A percentile compares a stretch with the other conserved stretches of the same genome.
Evolutionary conservation across 2,797 vertebrate species (phyloP).

Genomic region (Linurgus olivaceus): DNA sequence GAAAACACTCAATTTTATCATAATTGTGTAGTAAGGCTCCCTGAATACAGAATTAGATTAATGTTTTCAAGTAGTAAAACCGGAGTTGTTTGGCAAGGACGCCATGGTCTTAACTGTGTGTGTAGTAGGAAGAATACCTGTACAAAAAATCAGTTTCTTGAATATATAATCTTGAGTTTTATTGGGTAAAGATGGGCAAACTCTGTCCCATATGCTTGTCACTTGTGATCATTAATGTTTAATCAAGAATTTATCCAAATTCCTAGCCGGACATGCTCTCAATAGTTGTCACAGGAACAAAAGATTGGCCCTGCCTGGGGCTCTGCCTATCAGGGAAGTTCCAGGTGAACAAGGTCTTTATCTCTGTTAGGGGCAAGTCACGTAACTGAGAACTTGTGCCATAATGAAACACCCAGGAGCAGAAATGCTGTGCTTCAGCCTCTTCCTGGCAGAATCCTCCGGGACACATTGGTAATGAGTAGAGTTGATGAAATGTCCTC

Average conservation of each 20-base stretch:
- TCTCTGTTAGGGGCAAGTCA: neutral
- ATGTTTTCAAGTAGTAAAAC: constrained; percentile 30
- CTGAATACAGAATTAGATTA: neutral
- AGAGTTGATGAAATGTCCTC: neutral
- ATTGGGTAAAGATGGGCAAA: neutral
- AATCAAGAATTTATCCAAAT: neutral
- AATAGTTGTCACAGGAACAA: neutral
- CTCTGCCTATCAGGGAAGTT: neutral
- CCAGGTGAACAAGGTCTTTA: neutral
- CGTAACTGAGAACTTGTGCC: neutral
- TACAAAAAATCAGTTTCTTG: neutral
- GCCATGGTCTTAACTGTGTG: neutral
- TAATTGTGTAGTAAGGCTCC: neutral
- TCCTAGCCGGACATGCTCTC: neutral
- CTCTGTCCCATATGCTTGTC: neutral
- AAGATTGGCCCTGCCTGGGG: fast-evolving
- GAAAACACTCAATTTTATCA: neutral
- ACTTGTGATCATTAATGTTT: neutral
- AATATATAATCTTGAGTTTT: neutral
- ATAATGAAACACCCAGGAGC: neutral
- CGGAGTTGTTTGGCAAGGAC: neutral
- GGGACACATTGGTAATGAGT: neutral
- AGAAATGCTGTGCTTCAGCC: neutral
- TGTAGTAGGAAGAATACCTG: neutral
- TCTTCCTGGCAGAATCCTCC: neutral